A percentile compares a stretch with the other conserved stretches of the same genome.
Evolutionary conservation across 2,888 invertebrate genomes (phyloP).

Genomic region (Chloromyia formosa): DNA sequence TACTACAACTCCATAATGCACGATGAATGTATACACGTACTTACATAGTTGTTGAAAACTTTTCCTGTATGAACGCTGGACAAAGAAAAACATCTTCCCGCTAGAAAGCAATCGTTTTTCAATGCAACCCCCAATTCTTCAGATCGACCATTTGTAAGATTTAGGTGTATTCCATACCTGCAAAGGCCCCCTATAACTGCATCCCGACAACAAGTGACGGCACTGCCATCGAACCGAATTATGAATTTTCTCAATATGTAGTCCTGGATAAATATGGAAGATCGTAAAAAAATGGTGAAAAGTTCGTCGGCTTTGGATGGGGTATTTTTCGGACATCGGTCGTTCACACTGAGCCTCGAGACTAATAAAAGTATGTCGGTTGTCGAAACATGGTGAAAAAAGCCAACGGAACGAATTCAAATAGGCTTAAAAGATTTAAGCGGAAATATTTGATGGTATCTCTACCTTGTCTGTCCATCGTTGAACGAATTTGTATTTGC

Average conservation of each 20-base stretch:
- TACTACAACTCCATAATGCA: too few species aligned
- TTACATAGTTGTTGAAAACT: background rate
- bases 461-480: conserved; percentile 9
- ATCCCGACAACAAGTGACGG: too few species aligned
- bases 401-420: conserved; percentile 14
- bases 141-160: background rate
- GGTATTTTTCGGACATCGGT: too few species aligned
- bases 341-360: too few species aligned
- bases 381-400: conserved; percentile 9
- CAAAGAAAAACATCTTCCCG: background rate
- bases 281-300: conserved; percentile 24
- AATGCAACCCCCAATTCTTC: conserved; percentile 17
- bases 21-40: too few species aligned
- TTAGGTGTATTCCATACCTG: too few species aligned
- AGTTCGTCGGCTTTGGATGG: conserved; percentile 13
- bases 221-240: conserved; percentile 15
- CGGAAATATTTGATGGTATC: conserved; percentile 22
- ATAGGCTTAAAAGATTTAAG: conserved; percentile 38
- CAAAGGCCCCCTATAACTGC: too few species aligned
- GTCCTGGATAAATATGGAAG: background rate
- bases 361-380: background rate
- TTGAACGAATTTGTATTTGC: too few species aligned
- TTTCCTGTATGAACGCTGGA: too few species aligned
- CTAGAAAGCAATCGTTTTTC: conserved; percentile 11
- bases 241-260: background rate